Evolutionary conservation across 2,888 invertebrate species (phyloP).

Genomic region (Dendrolimus pini): DNA sequence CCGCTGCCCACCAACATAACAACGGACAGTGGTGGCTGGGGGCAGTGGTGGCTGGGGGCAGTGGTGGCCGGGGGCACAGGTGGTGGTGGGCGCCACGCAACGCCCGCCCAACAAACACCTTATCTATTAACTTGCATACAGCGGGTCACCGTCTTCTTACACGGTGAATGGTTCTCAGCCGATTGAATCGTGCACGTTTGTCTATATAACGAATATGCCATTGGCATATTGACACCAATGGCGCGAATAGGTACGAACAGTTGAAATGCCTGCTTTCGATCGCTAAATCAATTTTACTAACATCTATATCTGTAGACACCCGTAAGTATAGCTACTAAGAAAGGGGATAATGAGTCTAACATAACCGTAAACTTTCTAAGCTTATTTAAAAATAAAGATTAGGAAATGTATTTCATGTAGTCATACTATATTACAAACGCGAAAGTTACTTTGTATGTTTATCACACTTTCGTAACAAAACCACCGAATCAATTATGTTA

Average conservation of each 20-base stretch:
- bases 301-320: too few species aligned
- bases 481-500: too few species aligned
- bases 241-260: neutral
- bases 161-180: conserved; percentile 20
- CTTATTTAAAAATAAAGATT: too few species aligned
- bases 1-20: conserved; percentile 24
- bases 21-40: conserved; percentile 41
- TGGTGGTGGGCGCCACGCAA: conserved; percentile 32
- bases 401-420: too few species aligned
- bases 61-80: conserved; percentile 33
- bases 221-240: conserved; percentile 22
- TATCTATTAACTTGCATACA: conserved; percentile 54
- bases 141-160: conserved; percentile 53
- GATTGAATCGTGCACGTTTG: conserved; percentile 10
- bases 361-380: too few species aligned
- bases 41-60: conserved; percentile 46
- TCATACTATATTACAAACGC: too few species aligned
- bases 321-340: too few species aligned
- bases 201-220: conserved; percentile 12
- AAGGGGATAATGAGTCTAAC: too few species aligned
- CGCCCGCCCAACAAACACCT: conserved; percentile 40
- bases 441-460: too few species aligned
- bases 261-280: neutral
- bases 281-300: too few species aligned
- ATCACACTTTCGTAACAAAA: too few species aligned